Conservation (phyloP, 2,113 vertebrate species). For the Hippopotamus amphibius region DNA sequence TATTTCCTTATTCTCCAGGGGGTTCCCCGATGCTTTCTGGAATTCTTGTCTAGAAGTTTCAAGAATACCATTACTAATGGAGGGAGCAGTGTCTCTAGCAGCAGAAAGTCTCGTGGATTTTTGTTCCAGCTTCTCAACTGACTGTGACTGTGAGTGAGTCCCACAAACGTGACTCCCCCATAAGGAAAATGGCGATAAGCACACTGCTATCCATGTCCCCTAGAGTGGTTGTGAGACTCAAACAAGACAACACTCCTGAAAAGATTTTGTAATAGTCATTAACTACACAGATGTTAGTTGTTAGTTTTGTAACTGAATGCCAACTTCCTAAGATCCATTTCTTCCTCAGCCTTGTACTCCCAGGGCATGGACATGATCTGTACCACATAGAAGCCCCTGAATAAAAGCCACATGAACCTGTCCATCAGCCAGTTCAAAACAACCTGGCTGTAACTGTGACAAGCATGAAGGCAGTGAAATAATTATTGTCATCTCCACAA, state of each 20-base stretch:
- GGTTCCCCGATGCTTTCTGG: neutral
- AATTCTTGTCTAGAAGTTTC: neutral
- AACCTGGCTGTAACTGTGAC: neutral
- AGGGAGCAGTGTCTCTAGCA: neutral
- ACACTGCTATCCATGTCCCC: neutral
- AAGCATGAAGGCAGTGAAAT: neutral
- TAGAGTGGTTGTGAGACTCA: neutral
- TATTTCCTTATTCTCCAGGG: neutral
- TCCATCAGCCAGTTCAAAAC: neutral
- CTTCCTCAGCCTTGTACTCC: neutral
- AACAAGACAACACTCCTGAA: neutral
- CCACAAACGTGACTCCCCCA: neutral
- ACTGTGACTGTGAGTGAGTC: neutral
- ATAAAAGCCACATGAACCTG: neutral
- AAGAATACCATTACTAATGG: neutral
- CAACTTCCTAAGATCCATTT: neutral
- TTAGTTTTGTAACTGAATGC: neutral
- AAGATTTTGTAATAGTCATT: neutral
- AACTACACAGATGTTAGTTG: neutral
- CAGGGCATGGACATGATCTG: neutral
- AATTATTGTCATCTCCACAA: neutral
- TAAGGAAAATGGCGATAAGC: neutral
- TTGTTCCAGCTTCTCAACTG: neutral
- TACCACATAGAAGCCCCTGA: neutral
- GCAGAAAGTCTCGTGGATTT: neutral